Percentiles rank a stretch among this genome's conserved stretches.
Conservation (phyloP, 1,140 invertebrate genomes). For the Capitella teleta region DNA sequence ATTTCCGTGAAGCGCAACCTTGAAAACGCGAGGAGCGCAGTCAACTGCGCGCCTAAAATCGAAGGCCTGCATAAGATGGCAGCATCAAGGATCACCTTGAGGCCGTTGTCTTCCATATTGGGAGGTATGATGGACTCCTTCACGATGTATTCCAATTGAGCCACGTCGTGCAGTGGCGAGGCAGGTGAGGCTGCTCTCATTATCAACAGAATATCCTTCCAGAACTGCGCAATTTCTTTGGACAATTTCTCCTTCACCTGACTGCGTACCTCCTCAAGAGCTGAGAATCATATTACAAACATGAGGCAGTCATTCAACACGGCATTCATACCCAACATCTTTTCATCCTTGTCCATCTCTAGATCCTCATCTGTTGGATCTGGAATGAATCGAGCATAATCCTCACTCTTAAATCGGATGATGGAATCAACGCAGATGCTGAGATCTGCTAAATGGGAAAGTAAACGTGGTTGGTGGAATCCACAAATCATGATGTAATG, state of each 20-base stretch:
- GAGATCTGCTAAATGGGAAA: constrained; percentile 28
- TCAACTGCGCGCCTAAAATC: no score
- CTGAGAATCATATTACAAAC: no score
- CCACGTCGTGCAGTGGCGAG: constrained; percentile 31
- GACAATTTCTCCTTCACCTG: no score
- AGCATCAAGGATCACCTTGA: no score
- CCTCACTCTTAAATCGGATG: constrained; percentile 19
- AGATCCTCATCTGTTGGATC: constrained; percentile 13
- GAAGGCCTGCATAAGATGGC: no score
- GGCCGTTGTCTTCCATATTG: constrained; percentile 25
- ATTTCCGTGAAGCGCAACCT: no score
- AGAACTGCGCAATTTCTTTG: constrained; percentile 37
- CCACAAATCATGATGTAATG: constrained; percentile 37
- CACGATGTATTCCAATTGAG: constrained; percentile 32
- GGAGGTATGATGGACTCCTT: constrained; percentile 24
- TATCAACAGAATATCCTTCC: constrained; percentile 30
- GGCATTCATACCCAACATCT: constrained; percentile 20
- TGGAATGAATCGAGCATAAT: constrained; percentile 19
- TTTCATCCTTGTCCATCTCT: constrained; percentile 16
- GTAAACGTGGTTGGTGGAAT: constrained; percentile 32
- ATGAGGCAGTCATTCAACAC: no score
- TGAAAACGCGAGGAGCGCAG: no score
- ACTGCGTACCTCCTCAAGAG: no score
- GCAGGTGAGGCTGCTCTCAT: constrained; percentile 24
- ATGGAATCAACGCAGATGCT: constrained; percentile 26